phyloP scores from a whole-genome alignment of 1,140 invertebrate species.

The Drosophila mauritiana region DNA sequence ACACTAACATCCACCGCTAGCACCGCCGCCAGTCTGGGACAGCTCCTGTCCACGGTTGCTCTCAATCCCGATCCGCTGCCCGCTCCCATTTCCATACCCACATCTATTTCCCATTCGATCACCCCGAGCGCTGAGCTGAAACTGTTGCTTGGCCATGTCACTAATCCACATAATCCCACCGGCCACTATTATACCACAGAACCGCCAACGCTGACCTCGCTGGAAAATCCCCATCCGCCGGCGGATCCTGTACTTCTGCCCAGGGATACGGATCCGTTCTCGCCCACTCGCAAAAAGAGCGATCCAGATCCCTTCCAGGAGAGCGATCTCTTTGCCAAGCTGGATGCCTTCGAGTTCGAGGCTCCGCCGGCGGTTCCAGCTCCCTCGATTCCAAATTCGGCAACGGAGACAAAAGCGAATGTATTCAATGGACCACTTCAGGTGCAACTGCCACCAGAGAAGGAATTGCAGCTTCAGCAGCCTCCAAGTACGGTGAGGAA shows the following conservation, averaged over 20 bases:
- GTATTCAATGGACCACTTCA: conserved; percentile 70
- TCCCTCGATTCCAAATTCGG: conserved; percentile 13
- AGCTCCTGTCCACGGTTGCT: conserved; percentile 33
- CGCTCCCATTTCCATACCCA: conserved; percentile 7
- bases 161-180: conserved; percentile 72
- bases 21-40: conserved; percentile 48
- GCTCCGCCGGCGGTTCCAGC: conserved; percentile 51
- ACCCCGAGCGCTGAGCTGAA: conserved; percentile 68
- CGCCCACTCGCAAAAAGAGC: conserved; percentile 84
- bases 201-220: conserved; percentile 22
- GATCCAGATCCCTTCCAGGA: conserved; percentile 90
- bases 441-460: conserved; percentile 64
- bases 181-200: conserved; percentile 82
- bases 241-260: conserved; percentile 77
- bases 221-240: conserved; percentile 38
- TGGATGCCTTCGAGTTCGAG: conserved; percentile 88
- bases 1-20: conserved; percentile 67
- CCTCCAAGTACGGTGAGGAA: conserved; percentile 48
- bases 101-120: conserved; percentile 20
- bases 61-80: conserved; percentile 17
- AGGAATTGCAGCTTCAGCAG: conserved; percentile 39
- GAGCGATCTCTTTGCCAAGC: conserved; percentile 86
- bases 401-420: conserved; percentile 8
- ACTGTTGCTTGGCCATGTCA: conserved; percentile 63
- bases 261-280: conserved; percentile 83